Conservation (phyloP, 2,888 invertebrate genomes). For the Schizaphis graminum region DNA sequence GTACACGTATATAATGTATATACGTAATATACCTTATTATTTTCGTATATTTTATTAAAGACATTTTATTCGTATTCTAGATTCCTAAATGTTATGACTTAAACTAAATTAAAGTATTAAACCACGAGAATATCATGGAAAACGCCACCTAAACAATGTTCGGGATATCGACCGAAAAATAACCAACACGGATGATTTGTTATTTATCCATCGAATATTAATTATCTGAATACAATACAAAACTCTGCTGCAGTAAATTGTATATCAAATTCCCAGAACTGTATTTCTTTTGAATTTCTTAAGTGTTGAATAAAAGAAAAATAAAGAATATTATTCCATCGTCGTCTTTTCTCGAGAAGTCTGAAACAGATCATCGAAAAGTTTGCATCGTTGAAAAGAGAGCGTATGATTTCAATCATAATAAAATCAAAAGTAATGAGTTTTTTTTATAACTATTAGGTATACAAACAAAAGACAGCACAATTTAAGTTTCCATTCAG, state of each 20-base stretch:
- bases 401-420: background rate
- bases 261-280: background rate
- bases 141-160: background rate
- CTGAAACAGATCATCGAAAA: background rate
- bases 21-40: too few relatives aligned
- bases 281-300: background rate
- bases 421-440: background rate
- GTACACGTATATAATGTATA: too few relatives aligned
- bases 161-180: background rate
- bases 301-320: background rate
- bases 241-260: background rate
- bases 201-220: background rate
- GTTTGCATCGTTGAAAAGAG: background rate
- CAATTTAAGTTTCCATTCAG: background rate
- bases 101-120: too few relatives aligned
- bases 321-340: background rate
- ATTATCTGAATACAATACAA: background rate
- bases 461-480: background rate
- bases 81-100: background rate
- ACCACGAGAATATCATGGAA: background rate
- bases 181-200: background rate
- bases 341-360: background rate
- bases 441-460: background rate
- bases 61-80: background rate
- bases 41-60: background rate